phyloP scores from a whole-genome alignment of 1,140 invertebrate genomes.

The Temnothorax curvispinosus region DNA sequence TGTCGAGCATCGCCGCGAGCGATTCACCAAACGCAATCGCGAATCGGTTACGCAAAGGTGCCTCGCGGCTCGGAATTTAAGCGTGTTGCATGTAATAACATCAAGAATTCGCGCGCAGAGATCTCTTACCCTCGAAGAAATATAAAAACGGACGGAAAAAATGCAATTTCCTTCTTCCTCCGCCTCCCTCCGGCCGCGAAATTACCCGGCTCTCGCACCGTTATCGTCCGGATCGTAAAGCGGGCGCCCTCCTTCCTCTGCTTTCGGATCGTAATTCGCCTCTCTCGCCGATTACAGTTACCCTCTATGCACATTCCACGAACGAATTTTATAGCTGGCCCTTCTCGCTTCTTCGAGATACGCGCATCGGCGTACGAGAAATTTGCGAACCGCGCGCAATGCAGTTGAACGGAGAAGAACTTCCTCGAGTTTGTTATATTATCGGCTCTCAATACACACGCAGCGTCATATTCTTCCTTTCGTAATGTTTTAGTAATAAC shows the following conservation, averaged over 20 bases:
- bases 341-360: constrained; percentile 13
- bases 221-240: constrained; percentile 60
- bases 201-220: constrained; percentile 46
- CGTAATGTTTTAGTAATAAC: constrained; percentile 2
- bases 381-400: background rate
- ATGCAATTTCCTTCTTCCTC: constrained; percentile 25
- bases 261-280: constrained; percentile 49
- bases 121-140: background rate
- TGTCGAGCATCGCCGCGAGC: constrained; percentile 2
- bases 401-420: background rate
- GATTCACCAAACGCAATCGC: constrained; percentile 3
- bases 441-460: background rate
- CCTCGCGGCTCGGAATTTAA: constrained; percentile 1
- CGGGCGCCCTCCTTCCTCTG: constrained; percentile 15
- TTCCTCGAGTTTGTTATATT: background rate
- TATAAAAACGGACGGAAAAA: constrained; percentile 32
- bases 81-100: background rate
- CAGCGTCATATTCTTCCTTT: background rate
- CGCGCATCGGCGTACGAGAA: background rate
- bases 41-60: background rate
- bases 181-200: constrained; percentile 4
- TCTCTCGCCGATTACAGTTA: constrained; percentile 62
- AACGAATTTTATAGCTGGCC: constrained; percentile 35
- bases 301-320: constrained; percentile 51
- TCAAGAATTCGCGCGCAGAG: background rate